Percentiles rank a stretch among this genome's conserved stretches.
phyloP scores from a whole-genome alignment of 2,888 invertebrate species.

The Chalcosyrphus nemorum region DNA sequence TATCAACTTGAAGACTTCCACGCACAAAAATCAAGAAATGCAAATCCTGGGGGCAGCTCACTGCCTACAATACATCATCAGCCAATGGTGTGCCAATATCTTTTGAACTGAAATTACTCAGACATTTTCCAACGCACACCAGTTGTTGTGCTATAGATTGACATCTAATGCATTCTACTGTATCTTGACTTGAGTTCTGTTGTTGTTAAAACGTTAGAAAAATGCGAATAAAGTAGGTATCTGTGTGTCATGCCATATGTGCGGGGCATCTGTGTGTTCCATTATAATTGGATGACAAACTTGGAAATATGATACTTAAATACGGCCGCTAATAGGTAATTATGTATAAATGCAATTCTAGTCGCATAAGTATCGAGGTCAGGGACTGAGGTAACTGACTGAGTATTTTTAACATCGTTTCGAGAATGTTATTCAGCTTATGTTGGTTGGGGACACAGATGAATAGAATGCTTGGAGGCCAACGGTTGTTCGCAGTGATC shows the following conservation, averaged over 20 bases:
- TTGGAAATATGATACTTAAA: slow-evolving; percentile 9
- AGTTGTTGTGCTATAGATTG: neutral
- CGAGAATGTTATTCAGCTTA: neutral
- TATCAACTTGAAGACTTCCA: neutral
- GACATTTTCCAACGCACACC: slow-evolving; percentile 4
- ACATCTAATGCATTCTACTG: neutral
- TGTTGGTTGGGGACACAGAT: neutral
- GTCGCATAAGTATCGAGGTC: slow-evolving; percentile 4
- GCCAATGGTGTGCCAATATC: neutral
- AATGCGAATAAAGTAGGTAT: neutral
- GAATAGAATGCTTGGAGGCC: neutral
- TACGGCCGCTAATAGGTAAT: neutral
- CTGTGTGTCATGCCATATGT: neutral
- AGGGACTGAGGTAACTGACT: slow-evolving; percentile 13
- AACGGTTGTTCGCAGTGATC: neutral
- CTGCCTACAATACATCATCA: neutral
- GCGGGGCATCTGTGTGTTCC: slow-evolving; percentile 10
- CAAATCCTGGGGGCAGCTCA: slow-evolving; percentile 16
- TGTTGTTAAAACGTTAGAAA: neutral
- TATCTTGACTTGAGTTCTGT: neutral
- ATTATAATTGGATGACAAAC: slow-evolving; percentile 27
- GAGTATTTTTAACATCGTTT: neutral
- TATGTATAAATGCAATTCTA: slow-evolving; percentile 24
- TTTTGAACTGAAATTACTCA: slow-evolving; percentile 10
- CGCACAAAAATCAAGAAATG: slow-evolving; percentile 3